Conservation (phyloP, 2,797 vertebrate species). For the Leucoraja ocellata region DNA sequence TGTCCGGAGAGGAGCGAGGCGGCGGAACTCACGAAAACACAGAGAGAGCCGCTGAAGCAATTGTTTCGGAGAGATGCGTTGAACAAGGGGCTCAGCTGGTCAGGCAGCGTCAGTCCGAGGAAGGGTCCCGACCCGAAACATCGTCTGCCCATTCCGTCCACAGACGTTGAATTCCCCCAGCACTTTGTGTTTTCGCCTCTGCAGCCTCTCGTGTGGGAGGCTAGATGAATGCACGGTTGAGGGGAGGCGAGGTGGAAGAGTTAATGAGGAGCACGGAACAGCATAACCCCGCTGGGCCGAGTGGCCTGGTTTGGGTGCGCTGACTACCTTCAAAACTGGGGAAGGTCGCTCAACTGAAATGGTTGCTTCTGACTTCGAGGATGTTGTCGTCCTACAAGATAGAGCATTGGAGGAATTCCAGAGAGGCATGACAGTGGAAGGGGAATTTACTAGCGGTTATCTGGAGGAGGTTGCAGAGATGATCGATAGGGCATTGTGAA, state of each 20-base stretch:
- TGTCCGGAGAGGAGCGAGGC: not conserved
- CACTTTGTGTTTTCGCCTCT: too few species aligned
- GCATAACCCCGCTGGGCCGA: too few species aligned
- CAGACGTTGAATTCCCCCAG: too few species aligned
- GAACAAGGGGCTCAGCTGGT: too few species aligned
- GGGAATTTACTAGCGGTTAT: not conserved
- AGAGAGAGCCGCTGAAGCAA: not conserved
- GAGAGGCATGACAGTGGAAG: not conserved
- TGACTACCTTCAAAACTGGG: not conserved
- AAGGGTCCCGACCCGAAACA: too few species aligned
- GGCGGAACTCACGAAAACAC: not conserved
- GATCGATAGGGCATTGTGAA: not conserved
- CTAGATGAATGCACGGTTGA: not conserved
- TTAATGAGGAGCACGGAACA: not conserved
- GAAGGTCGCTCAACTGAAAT: not conserved
- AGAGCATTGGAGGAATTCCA: not conserved
- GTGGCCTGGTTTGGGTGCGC: too few species aligned
- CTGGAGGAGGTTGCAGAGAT: not conserved
- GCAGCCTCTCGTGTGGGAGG: not conserved
- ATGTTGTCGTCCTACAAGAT: not conserved
- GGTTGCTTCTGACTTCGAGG: not conserved
- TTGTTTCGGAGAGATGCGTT: not conserved
- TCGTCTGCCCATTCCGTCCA: too few species aligned
- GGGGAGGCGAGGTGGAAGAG: not conserved
- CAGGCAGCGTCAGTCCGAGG: too few species aligned